Evolutionary conservation across 2,113 vertebrate species (phyloP), one percentile per base, ranked within the genome.

Genomic region (Bostrychus sinensis): DNA sequence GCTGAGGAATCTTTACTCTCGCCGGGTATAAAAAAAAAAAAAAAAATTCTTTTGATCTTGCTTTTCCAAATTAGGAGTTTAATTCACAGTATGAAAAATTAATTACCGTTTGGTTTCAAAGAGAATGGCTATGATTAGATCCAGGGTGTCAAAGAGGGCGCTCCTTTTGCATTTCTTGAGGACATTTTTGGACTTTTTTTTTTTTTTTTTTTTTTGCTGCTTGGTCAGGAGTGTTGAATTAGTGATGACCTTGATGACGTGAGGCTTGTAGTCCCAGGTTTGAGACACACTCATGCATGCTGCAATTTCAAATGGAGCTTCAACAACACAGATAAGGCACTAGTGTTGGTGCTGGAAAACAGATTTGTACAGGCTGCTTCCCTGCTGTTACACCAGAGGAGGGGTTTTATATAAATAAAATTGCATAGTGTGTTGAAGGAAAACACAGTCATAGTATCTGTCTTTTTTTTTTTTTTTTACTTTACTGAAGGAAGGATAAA

Each of bases 1-100:
- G 89, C 81, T 78, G 85, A 93, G 87, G 87, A 91, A 89, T 90
- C 91, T 89, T 74, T 84, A 87, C 59, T 60, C 71, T 64, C 56
- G 63, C 72, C 75, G 66, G 70, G 65, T 66, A 84, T 68, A 83
- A 80, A 83, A 80, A 89, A 90, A 88, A 74, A 23, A 60, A 90
- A 89, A 89, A 77, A 26, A 57, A 78, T 84, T 84, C 80, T 80
- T 91, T 90, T 91, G 78, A 91, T 90, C 81, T 69, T 54, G 72
- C 56, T 56, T 84, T 89, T 87, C 42, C 73, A 88, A 90, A 92
- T 91, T 88, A 89, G 86, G 85, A 83, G 74, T 83, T 57, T 74
- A 87, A 91, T 84, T 88, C 79, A 81, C 57, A 80, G 53, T 60
- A 87, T 91, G 74, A 89, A 89, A 91, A 87, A 82, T 79, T 72